Percentiles rank a stretch among this genome's conserved stretches.
These are phyloP conservation scores for Drosophila nannoptera DNA, from an alignment of 1,140 invertebrate genomes.

Conservation along the genomic window DNA sequence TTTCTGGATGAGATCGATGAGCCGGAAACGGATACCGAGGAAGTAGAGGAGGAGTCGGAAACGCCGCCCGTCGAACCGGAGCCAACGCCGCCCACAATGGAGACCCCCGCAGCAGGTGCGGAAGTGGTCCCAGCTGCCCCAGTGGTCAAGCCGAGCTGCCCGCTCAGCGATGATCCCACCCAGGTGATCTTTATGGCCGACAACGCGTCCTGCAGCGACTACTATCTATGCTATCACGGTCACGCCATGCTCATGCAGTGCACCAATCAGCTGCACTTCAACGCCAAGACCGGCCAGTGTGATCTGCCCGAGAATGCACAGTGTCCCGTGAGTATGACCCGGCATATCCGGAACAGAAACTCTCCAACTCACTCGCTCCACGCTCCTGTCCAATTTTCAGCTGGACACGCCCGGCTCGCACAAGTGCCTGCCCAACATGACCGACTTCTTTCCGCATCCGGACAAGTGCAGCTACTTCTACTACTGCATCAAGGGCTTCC, in stretches of 20 bases:
- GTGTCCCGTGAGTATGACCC: conserved; percentile 64
- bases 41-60: conserved; percentile 20
- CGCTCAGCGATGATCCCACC: conserved; percentile 63
- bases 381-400: conserved; percentile 19
- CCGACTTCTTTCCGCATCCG: conserved; percentile 73
- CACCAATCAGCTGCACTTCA: conserved; percentile 67
- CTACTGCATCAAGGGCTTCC: conserved; percentile 73
- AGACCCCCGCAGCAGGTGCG: conserved; percentile 22
- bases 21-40: conserved; percentile 9
- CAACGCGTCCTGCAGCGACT: conserved; percentile 60
- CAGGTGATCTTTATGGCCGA: conserved; percentile 67
- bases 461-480: conserved; percentile 76
- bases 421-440: conserved; percentile 68
- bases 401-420: conserved; percentile 48
- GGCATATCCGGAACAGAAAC: too few relatives aligned
- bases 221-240: conserved; percentile 73
- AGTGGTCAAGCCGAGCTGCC: conserved; percentile 60
- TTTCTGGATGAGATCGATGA: conserved; percentile 65
- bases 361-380: background rate
- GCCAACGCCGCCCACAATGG: conserved; percentile 37
- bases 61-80: conserved; percentile 4
- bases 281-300: conserved; percentile 58
- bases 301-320: conserved; percentile 68
- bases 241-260: conserved; percentile 75
- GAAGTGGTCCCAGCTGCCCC: conserved; percentile 54